These are phyloP conservation scores for Drosophila yooni DNA, from an alignment of 2,888 invertebrate genomes.

Conservation along the genomic window DNA sequence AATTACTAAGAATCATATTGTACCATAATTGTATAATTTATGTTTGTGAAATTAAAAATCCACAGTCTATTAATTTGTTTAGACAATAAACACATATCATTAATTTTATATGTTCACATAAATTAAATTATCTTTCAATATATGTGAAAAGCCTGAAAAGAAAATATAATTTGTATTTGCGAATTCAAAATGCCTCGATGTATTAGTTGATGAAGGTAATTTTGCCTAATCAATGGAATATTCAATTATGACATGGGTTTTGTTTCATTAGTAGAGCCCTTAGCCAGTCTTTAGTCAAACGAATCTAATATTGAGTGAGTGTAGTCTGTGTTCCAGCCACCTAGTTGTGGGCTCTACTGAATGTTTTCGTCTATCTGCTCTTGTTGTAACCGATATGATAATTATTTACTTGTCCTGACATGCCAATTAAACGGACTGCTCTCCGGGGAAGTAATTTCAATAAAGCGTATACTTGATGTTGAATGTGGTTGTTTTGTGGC, in stretches of 20 bases:
- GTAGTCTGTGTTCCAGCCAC: background rate
- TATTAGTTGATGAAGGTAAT: background rate
- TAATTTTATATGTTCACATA: background rate
- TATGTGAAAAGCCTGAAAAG: background rate
- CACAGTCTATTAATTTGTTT: background rate
- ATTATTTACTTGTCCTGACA: constrained; percentile 64
- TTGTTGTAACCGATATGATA: constrained; percentile 66
- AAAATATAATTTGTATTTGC: background rate
- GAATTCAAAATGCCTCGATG: background rate
- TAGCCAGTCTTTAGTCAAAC: background rate
- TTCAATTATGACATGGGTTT: background rate
- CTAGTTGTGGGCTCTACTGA: constrained; percentile 9
- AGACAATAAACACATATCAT: background rate
- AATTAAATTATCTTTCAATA: background rate
- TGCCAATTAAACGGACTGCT: constrained; percentile 54
- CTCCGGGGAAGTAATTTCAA: constrained; percentile 14
- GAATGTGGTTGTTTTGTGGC: background rate
- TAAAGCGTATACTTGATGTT: constrained; percentile 56
- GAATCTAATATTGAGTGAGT: background rate
- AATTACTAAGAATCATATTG: background rate
- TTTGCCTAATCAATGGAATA: background rate
- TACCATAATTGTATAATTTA: background rate
- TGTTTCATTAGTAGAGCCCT: background rate
- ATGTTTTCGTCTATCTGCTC: constrained; percentile 7
- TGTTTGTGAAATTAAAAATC: background rate